Evolutionary conservation across 2,888 invertebrate genomes (phyloP).

Genomic region (Acrobasis consociella): DNA sequence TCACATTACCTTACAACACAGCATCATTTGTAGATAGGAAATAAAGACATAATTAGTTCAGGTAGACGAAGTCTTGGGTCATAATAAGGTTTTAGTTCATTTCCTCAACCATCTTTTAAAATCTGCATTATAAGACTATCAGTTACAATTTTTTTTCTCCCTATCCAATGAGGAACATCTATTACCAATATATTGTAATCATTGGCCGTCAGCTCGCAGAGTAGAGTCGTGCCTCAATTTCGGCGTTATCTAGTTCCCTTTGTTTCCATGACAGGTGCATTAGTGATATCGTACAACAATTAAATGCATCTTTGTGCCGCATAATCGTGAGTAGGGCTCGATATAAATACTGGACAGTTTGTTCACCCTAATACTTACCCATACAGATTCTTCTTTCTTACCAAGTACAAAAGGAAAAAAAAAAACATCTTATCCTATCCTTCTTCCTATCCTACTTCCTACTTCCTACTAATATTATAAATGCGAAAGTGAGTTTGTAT

Average conservation of each 20-base stretch:
- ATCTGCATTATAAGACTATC: no score
- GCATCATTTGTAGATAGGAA: no score
- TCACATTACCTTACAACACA: no score
- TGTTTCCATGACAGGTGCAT: slow-evolving; percentile 83
- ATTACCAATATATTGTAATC: background rate
- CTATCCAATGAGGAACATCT: background rate
- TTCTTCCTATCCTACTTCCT: no score
- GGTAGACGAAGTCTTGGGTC: no score
- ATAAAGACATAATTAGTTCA: no score
- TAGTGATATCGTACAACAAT: slow-evolving; percentile 80
- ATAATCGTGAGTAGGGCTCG: slow-evolving; percentile 64
- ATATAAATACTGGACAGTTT: slow-evolving; percentile 8
- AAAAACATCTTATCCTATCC: no score
- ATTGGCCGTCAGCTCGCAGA: slow-evolving; percentile 41
- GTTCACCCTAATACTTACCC: background rate
- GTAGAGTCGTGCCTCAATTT: slow-evolving; percentile 73
- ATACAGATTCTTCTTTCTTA: background rate
- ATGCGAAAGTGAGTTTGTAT: no score
- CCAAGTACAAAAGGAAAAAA: no score
- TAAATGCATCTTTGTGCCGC: slow-evolving; percentile 75
- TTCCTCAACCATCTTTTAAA: no score
- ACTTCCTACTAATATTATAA: no score
- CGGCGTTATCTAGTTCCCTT: slow-evolving; percentile 74
- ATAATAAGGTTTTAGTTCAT: no score
- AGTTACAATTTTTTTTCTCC: background rate